Base-by-base conservation (phyloP, 2,888 invertebrate species). In the Acrocera orbiculus region DNA sequence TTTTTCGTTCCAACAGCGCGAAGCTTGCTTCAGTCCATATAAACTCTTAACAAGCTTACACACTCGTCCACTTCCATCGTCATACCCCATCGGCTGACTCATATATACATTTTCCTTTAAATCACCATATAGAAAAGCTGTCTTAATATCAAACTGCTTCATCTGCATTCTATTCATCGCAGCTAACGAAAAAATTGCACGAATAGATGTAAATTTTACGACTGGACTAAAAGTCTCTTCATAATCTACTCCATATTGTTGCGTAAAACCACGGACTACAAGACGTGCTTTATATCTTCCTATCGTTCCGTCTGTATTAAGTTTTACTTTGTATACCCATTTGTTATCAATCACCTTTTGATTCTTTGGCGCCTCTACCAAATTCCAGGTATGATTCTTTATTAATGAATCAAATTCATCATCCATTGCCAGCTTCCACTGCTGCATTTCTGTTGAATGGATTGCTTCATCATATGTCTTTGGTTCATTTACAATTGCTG, bases 141-240 rank as follows among this genome's bases (percentile, higher is more conserved):
- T 43, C 26, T 39, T 41, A 1, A 41, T 36, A 22, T 44, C 43
- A 27, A 44, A 43, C 25, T 42, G 42, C 23, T 34, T 43, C 8
- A 44, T 31, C 9, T 29, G 22, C 28, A 45, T 23, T 8, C 27
- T 23, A 23, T 30, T 8, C n/a, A n/a, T n/a, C 10, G 32, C 38
- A 9, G 40, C 27, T 5, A 36, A 16, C 1, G 41, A 22, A 14
- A 44, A 32, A 37, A 48, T 33, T 29, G 40, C 38, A 34, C 44
- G 41, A 22, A 49, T 39, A 9, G 46, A 48, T 17, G 43, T 35
- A 27, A 43, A 41, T 40, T 40, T 44, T 9, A 43, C 46, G 2
- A 52, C 50, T n/a, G 51, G 49, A 26, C 51, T 46, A 33, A 48
- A 54, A 2, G 48, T 48, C 35, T 52, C 47, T 16, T 46, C 38